These are phyloP conservation scores for Gavia stellata DNA, from an alignment of 2,113 vertebrate species.

Conservation along the genomic window DNA sequence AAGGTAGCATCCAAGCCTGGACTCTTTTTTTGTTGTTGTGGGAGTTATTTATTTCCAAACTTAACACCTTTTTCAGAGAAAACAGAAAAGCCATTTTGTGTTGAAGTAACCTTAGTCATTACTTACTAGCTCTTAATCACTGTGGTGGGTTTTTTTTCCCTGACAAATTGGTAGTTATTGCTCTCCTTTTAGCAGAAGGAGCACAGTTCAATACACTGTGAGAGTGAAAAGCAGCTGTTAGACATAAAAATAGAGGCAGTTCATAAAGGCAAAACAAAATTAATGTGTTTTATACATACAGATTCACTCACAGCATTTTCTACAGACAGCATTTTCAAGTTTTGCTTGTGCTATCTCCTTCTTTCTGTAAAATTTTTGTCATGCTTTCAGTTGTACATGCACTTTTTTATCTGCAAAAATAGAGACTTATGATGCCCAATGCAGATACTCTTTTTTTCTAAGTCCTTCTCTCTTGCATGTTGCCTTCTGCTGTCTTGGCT, in stretches of 20 bases:
- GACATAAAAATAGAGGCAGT: not conserved
- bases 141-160: not conserved
- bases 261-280: not conserved
- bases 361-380: not conserved
- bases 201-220: not conserved
- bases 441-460: not conserved
- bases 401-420: not conserved
- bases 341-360: not conserved
- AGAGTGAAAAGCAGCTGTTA: slow-evolving; percentile 1
- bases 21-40: not conserved
- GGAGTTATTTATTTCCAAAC: not conserved
- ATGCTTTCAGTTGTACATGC: not conserved
- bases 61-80: not conserved
- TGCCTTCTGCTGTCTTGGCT: not conserved
- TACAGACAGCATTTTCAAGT: not conserved
- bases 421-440: not conserved
- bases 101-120: not conserved
- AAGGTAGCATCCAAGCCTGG: not conserved
- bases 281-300: not conserved
- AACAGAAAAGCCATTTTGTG: not conserved
- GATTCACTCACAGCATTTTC: not conserved
- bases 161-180: not conserved
- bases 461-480: not conserved
- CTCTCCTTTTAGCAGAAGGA: not conserved
- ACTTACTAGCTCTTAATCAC: not conserved